Evolutionary conservation across 2,888 invertebrate genomes (phyloP).

Genomic region (Tenthredo livida): DNA sequence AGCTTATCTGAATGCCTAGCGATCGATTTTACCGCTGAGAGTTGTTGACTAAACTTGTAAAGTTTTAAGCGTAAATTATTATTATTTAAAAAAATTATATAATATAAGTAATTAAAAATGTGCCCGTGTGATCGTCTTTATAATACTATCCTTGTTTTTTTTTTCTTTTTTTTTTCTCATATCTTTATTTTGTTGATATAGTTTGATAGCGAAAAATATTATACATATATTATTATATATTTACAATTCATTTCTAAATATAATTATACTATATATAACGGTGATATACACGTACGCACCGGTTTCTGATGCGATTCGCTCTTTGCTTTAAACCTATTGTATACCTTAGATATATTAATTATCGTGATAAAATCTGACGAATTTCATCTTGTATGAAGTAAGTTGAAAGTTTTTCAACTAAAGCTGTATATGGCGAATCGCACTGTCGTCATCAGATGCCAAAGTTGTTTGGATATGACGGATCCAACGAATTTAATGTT

Average conservation of each 20-base stretch:
- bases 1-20: conserved; percentile 69
- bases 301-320: conserved; percentile 34
- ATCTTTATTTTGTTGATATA: neutral
- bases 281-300: conserved; percentile 18
- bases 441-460: conserved; percentile 46
- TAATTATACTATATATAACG: conserved; percentile 23
- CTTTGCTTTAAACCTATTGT: neutral
- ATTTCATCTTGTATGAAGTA: neutral
- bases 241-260: conserved; percentile 33
- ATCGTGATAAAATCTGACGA: neutral
- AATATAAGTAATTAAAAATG: conserved; percentile 57
- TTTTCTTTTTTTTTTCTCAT: conserved; percentile 11
- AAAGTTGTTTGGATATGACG: conserved; percentile 49
- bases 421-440: conserved; percentile 23
- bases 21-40: conserved; percentile 74
- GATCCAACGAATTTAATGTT: conserved; percentile 48
- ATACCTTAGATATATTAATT: neutral
- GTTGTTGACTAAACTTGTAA: conserved; percentile 66
- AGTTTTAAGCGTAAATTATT: conserved; percentile 71
- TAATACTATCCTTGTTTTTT: conserved; percentile 4
- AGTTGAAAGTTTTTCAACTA: neutral
- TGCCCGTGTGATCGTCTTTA: conserved; percentile 61
- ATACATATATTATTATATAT: conserved; percentile 38
- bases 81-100: conserved; percentile 62
- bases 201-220: conserved; percentile 10